Base-by-base conservation (phyloP, 2,888 invertebrate species). In the Seira ritae region DNA sequence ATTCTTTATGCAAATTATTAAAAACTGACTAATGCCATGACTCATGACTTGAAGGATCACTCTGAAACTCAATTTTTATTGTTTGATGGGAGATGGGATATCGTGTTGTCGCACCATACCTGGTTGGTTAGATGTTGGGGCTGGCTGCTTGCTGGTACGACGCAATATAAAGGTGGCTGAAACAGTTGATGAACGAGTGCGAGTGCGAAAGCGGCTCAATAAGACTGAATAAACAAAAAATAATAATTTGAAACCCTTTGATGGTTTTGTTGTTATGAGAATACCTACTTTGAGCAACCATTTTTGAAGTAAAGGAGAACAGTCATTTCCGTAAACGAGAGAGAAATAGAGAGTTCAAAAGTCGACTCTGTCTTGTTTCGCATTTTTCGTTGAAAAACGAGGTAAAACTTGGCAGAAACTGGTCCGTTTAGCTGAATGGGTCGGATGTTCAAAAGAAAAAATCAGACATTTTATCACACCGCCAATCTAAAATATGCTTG, bases 311-410 rank as follows among this genome's bases (percentile, higher is more conserved):
- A 55, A 60, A 72, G 12, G 67, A 70, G 55, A 79, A 72, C 78
- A 69, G 55, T 55, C 77, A 79, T 79, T 79, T 79, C 78, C 78
- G 78, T 62, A 70, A 37, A 66, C 22, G 65, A 79, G 71, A 78
- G 62, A 79, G 71, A 79, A 79, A 79, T 70, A 23, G 65, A 71
- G 50, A 79, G 78, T 79, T 77, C 71, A 71, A 66, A 66, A 72
- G 71, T 79, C 55, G 65, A 79, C 55, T n/a, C n/a, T 62, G 62
- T 62, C 62, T 62, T 62, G 20, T 62, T 62, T 62, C 62, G 10
- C 20, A 62, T 62, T 62, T 62, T 62, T 62, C 10, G 20, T 22
- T 20, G 42, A 62, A 62, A 62, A 62, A 62, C 6, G 62, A 62
- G 62, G 62, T 20, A 62, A 62, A 20, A 62, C 62, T 62, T 31